Evolutionary conservation across 2,113 vertebrate species (phyloP), one percentile per base, ranked within the genome.

Genomic region (Mesoclemmys tuberculata): DNA sequence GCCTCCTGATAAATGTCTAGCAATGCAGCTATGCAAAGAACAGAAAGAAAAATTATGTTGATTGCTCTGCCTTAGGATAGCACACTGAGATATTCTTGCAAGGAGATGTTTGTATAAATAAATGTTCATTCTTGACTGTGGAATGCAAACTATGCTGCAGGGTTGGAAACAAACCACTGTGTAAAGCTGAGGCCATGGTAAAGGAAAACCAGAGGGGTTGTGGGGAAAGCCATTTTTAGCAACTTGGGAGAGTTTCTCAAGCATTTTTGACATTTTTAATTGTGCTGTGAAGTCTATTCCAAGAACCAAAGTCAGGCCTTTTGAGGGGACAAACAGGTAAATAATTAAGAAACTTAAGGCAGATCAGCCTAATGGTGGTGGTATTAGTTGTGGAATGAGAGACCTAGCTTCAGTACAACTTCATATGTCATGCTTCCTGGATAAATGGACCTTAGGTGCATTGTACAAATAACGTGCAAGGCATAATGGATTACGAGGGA

Each of bases 61-160:
- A 52, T 68, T 87, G 84, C 88, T 81, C 64, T 90, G 90, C 84
- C 84, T 86, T 56, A n/a, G 91, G 93, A 95, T 3, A 93, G 94
- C 29, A 3, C 2, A 1, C 38, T 49, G 94, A 93, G 95, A 97
- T 95, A 87, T 94, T 90, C 97, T 89, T 92, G 94, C 89, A 84
- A 93, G 95, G 90, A 93, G 89, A 90, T 97, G 97, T 97, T 97
- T 97, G 96, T 98, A 96, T 97, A 97, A 98, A 98, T 97, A 97
- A 98, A 97, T 97, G 94, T 93, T 97, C 97, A 95, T 96, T 97
- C 97, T 97, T 96, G 96, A 94, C 94, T 96, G 80, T 93, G 97
- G 98, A 98, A 98, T 98, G 97, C 94, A 90, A 97, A 96, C 94
- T 97, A 98, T 98, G 97, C 95, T 96, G 95, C 93, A 94, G 94